Evolutionary conservation across 64 coral and sea anemone genomes (phyloP).

Genomic region (Dendronephthya gigantea): DNA sequence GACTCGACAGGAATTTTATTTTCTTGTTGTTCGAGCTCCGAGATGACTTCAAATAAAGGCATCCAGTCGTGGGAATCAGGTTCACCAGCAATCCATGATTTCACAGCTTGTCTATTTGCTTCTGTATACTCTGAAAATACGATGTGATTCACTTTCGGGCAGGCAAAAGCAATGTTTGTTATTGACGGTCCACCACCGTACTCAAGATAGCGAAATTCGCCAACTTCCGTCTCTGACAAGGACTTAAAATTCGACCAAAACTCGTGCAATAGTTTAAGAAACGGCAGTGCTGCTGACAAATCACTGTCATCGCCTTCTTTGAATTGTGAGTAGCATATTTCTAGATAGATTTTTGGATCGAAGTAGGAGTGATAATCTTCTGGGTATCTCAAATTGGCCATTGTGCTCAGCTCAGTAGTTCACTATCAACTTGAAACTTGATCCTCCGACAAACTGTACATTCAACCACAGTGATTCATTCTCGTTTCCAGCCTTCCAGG

Average conservation of each 20-base stretch:
- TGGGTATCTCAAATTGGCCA: not conserved
- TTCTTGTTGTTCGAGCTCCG: not conserved
- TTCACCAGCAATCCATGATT: not conserved
- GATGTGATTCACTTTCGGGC: not conserved
- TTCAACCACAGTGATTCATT: too few species aligned
- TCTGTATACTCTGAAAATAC: not conserved
- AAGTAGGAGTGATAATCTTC: not conserved
- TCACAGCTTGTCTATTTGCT: not conserved
- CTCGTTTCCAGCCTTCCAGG: too few species aligned
- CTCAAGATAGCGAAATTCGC: not conserved
- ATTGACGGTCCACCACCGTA: not conserved
- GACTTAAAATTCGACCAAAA: conserved; percentile 5
- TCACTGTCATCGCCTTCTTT: not conserved
- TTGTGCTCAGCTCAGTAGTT: too few species aligned
- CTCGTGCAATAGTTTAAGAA: not conserved
- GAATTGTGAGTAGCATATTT: not conserved
- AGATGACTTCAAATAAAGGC: not conserved
- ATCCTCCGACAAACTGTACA: too few species aligned
- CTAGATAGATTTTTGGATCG: not conserved
- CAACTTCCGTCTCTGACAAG: not conserved
- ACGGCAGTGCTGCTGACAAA: not conserved
- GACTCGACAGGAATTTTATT: not conserved
- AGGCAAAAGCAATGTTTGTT: not conserved
- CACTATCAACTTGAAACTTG: too few species aligned
- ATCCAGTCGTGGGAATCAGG: not conserved